These are phyloP conservation scores for Pseudeuparius sepicola DNA, from an alignment of 2,888 invertebrate species.

Conservation along the genomic window DNA sequence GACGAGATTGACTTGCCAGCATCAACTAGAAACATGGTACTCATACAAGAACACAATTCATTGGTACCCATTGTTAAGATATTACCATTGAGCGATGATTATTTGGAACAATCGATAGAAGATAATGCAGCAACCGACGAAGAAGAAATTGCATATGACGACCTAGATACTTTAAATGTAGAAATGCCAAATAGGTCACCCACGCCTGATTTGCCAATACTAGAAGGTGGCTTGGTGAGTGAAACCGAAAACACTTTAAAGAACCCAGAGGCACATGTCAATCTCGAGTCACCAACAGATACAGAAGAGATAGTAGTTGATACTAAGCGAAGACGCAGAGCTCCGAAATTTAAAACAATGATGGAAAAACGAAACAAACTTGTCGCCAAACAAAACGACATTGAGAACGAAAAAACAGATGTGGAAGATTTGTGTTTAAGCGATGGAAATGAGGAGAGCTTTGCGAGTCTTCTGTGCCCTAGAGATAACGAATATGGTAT, in stretches of 20 bases:
- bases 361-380: conserved; percentile 17
- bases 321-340: conserved; percentile 20
- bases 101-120: conserved; percentile 21
- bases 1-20: conserved; percentile 35
- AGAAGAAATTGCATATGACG: conserved; percentile 35
- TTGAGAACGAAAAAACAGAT: conserved; percentile 29
- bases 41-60: conserved; percentile 27
- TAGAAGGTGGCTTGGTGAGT: conserved; percentile 27
- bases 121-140: conserved; percentile 28
- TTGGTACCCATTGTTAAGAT: conserved; percentile 39
- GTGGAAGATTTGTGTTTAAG: conserved; percentile 38
- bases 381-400: conserved; percentile 11
- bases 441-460: conserved; percentile 1
- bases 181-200: conserved; percentile 16
- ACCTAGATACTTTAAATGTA: conserved; percentile 22
- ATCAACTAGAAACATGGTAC: conserved; percentile 40
- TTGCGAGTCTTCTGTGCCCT: not conserved
- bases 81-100: conserved; percentile 34
- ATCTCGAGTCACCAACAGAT: conserved; percentile 24
- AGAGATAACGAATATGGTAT: conserved; percentile 17
- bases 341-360: conserved; percentile 27
- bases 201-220: conserved; percentile 25
- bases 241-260: conserved; percentile 23
- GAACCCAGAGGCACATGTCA: not conserved
- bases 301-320: conserved; percentile 27